Percentiles rank a stretch among this genome's conserved stretches.
These are phyloP conservation scores for Bombyx mori DNA, from an alignment of 1,140 invertebrate species.

Conservation along the genomic window DNA sequence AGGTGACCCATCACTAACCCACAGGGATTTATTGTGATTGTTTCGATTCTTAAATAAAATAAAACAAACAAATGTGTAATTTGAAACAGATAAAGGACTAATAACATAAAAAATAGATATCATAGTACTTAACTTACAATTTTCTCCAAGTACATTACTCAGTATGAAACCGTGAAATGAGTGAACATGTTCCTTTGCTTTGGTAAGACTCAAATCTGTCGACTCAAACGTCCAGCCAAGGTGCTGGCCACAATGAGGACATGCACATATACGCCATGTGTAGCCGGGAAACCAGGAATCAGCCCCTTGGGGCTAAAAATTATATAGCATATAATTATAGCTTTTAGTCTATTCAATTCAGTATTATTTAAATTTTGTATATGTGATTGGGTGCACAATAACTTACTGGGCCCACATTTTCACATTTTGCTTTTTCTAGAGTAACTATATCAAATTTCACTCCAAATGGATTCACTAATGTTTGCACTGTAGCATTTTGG, in stretches of 20 bases:
- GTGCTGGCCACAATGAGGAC: constrained; percentile 61
- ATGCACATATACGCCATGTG: constrained; percentile 62
- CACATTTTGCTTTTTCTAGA: constrained; percentile 63
- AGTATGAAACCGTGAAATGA: constrained; percentile 64
- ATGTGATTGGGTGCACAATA: constrained; percentile 1
- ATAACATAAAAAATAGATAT: too few species aligned
- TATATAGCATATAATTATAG: background rate
- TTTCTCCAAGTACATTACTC: constrained; percentile 61
- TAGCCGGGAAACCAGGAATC: constrained; percentile 69
- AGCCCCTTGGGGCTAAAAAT: constrained; percentile 53
- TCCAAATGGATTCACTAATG: constrained; percentile 67
- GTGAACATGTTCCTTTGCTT: constrained; percentile 22
- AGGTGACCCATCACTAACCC: too few species aligned
- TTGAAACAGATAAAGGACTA: too few species aligned
- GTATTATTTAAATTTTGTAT: background rate
- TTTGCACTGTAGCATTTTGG: constrained; percentile 64
- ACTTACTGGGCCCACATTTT: constrained; percentile 60
- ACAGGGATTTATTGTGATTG: too few species aligned
- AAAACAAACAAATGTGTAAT: too few species aligned
- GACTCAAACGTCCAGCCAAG: constrained; percentile 68
- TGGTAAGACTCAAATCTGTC: constrained; percentile 16
- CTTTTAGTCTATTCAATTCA: background rate
- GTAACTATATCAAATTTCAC: constrained; percentile 66
- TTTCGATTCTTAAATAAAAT: too few species aligned
- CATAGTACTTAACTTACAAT: constrained; percentile 43